These are phyloP conservation scores for Monopis laevigella DNA, from an alignment of 2,888 invertebrate genomes.

Conservation along the genomic window DNA sequence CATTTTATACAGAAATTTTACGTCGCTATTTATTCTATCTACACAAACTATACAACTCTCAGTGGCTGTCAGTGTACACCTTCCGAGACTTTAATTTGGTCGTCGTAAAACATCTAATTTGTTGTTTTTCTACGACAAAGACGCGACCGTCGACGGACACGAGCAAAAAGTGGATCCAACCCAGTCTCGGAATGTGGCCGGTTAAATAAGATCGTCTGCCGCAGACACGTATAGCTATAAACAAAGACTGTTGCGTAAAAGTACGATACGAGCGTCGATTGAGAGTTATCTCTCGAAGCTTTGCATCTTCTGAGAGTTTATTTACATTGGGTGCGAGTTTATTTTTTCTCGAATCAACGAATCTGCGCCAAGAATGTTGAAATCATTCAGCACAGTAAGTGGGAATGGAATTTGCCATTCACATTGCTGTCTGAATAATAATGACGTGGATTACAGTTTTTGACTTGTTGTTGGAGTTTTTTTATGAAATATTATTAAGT, in stretches of 20 bases:
- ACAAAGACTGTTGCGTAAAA: constrained; percentile 64
- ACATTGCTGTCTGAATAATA: constrained; percentile 31
- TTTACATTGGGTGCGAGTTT: constrained; percentile 49
- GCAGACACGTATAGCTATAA: constrained; percentile 33
- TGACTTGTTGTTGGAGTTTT: too few relatives aligned
- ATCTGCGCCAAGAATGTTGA: constrained; percentile 64
- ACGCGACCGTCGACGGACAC: constrained; percentile 28
- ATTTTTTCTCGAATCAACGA: constrained; percentile 59
- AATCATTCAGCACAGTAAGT: constrained; percentile 66
- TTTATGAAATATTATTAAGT: too few relatives aligned
- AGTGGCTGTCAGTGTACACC: too few relatives aligned
- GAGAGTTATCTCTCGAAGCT: constrained; percentile 54
- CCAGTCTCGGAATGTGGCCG: constrained; percentile 61
- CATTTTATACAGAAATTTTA: too few relatives aligned
- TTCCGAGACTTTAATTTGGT: constrained; percentile 50
- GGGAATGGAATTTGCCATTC: constrained; percentile 64
- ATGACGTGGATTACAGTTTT: background rate
- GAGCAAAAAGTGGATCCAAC: constrained; percentile 61
- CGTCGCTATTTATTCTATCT: too few relatives aligned
- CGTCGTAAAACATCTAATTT: constrained; percentile 57
- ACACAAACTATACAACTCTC: too few relatives aligned
- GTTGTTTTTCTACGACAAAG: constrained; percentile 33
- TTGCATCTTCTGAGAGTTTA: constrained; percentile 44
- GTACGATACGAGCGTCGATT: constrained; percentile 41
- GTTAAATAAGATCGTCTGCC: constrained; percentile 49